A percentile compares a stretch with the other conserved stretches of the same genome.
These are phyloP conservation scores for Merluccius polli DNA, from an alignment of 2,797 vertebrate species.

Conservation along the genomic window DNA sequence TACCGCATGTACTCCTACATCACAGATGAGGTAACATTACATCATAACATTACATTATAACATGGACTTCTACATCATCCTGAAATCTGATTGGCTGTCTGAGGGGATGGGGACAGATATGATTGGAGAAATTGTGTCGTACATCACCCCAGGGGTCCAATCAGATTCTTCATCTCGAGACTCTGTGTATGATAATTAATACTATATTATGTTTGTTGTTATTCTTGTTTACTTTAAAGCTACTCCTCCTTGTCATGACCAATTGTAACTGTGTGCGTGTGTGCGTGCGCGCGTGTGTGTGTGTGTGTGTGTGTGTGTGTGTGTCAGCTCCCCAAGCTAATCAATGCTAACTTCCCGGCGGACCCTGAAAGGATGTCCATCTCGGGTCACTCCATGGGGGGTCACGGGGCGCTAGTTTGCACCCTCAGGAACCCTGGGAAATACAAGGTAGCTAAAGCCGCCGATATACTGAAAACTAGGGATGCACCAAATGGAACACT, in stretches of 20 bases:
- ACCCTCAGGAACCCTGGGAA: conserved; percentile 89
- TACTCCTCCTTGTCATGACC: background rate
- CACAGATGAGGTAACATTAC: conserved; percentile 81
- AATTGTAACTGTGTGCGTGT: background rate
- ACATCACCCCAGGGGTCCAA: too few relatives aligned
- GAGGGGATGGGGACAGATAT: too few relatives aligned
- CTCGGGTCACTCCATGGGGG: conserved; percentile 96
- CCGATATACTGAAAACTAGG: too few relatives aligned
- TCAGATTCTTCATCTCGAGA: too few relatives aligned
- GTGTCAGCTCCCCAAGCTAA: conserved; percentile 84
- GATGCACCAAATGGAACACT: too few relatives aligned
- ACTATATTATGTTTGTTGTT: too few relatives aligned
- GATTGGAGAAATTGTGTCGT: too few relatives aligned
- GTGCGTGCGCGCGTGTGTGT: background rate
- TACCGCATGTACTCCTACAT: conserved; percentile 96
- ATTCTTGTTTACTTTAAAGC: too few relatives aligned
- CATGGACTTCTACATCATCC: background rate
- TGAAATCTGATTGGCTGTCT: too few relatives aligned
- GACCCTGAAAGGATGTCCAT: conserved; percentile 85
- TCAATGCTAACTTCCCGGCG: conserved; percentile 87
- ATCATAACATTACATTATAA: background rate
- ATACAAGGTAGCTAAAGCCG: conserved; percentile 82
- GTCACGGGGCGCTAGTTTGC: conserved; percentile 89
- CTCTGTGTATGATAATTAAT: too few relatives aligned
- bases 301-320: conserved; percentile 11